phyloP scores from a whole-genome alignment of 2,113 vertebrate genomes.

The Passer domesticus region DNA sequence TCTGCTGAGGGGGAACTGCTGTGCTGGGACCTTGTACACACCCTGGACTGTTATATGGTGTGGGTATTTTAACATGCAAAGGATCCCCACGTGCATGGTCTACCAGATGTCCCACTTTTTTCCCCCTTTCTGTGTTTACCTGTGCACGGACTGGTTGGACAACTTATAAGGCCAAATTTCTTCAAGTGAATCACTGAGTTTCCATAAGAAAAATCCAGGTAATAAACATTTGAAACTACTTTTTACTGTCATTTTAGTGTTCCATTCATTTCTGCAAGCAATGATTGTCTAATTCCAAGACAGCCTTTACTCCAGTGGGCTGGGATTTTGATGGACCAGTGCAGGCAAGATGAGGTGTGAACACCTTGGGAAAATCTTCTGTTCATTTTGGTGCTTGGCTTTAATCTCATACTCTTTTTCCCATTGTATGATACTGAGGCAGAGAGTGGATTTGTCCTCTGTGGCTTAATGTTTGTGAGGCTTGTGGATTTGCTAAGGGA shows the following conservation, averaged over 20 bases:
- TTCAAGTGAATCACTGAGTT: background rate
- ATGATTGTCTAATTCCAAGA: background rate
- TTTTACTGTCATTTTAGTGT: background rate
- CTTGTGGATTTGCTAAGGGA: background rate
- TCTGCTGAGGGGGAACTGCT: background rate
- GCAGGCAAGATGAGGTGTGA: background rate
- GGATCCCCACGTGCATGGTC: accelerated
- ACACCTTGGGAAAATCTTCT: background rate
- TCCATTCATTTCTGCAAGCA: background rate
- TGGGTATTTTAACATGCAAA: background rate
- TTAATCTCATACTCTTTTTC: background rate
- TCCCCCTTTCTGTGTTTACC: background rate
- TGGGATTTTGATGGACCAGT: background rate
- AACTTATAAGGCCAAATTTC: background rate
- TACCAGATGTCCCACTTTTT: background rate
- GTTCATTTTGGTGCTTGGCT: background rate
- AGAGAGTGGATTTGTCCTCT: background rate
- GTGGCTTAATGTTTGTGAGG: background rate
- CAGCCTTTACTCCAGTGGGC: background rate
- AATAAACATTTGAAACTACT: background rate
- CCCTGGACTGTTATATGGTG: background rate
- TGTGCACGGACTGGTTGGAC: background rate
- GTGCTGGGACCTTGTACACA: background rate
- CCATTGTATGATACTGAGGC: background rate
- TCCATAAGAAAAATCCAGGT: background rate